These are phyloP conservation scores for Celastrina argiolus DNA, from an alignment of 2,888 invertebrate species.

Conservation along the genomic window DNA sequence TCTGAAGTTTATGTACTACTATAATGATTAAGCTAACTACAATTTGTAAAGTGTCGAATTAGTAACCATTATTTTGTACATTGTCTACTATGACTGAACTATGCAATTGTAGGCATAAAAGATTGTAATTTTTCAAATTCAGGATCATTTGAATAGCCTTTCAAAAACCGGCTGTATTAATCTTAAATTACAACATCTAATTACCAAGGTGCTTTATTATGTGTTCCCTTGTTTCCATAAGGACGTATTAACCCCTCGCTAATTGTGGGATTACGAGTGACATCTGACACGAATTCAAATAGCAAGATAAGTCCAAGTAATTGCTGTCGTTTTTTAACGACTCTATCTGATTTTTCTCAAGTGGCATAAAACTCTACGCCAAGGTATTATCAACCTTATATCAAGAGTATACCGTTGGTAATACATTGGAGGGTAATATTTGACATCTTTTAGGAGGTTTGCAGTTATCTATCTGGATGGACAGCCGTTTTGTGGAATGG, in stretches of 20 bases:
- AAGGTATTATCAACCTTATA: slow-evolving; percentile 42
- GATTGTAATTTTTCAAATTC: too few relatives aligned
- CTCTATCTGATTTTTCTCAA: slow-evolving; percentile 65
- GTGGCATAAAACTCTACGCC: slow-evolving; percentile 45
- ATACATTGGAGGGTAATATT: slow-evolving; percentile 25
- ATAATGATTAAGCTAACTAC: too few relatives aligned
- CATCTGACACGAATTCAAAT: slow-evolving; percentile 49
- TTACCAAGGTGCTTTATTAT: too few relatives aligned
- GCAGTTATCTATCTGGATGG: slow-evolving; percentile 68
- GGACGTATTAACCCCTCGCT: slow-evolving; percentile 49
- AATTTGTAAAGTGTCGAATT: too few relatives aligned
- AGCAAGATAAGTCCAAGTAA: slow-evolving; percentile 65
- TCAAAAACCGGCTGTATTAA: too few relatives aligned
- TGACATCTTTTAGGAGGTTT: slow-evolving; percentile 35
- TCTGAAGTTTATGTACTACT: too few relatives aligned
- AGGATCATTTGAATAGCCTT: too few relatives aligned
- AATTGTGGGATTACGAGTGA: slow-evolving; percentile 65
- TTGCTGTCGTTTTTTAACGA: slow-evolving; percentile 72
- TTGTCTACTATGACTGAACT: too few relatives aligned
- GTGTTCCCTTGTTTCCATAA: not conserved
- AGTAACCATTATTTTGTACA: too few relatives aligned
- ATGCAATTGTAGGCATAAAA: too few relatives aligned
- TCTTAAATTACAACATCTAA: too few relatives aligned
- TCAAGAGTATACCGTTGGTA: slow-evolving; percentile 31
- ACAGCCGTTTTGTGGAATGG: slow-evolving; percentile 73